These are phyloP conservation scores for Syngnathus acus DNA, from an alignment of 2,797 vertebrate species.

Conservation along the genomic window DNA sequence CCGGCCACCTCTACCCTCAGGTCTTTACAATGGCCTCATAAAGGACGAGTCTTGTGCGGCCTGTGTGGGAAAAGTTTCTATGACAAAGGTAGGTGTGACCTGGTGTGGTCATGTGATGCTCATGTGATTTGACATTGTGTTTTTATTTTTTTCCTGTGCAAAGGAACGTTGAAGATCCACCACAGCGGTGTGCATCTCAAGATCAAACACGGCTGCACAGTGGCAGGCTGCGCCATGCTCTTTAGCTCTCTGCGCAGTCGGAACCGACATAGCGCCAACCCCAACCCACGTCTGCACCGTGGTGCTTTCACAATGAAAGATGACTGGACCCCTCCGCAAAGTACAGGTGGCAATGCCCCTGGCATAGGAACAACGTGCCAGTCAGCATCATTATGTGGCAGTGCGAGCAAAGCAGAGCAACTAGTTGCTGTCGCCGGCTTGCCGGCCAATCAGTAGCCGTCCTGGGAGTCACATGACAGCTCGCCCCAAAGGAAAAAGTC, in stretches of 20 bases:
- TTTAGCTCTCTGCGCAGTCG: constrained; percentile 91
- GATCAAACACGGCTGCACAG: constrained; percentile 91
- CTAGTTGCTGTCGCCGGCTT: neutral
- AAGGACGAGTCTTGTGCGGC: constrained; percentile 85
- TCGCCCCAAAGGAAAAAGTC: constrained; percentile 80
- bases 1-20: constrained; percentile 53
- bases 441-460: constrained; percentile 46
- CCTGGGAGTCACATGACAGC: constrained; percentile 50
- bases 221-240: constrained; percentile 86
- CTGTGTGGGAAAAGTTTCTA: constrained; percentile 94
- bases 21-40: constrained; percentile 34
- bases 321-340: neutral
- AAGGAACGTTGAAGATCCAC: constrained; percentile 94
- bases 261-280: constrained; percentile 92
- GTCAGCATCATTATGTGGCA: neutral
- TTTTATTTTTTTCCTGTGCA: neutral
- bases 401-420: neutral
- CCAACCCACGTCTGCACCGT: constrained; percentile 76
- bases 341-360: neutral
- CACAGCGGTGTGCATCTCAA: constrained; percentile 94
- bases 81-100: constrained; percentile 75
- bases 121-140: no score
- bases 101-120: no score
- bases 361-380: neutral
- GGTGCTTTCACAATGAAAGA: constrained; percentile 9